Conservation (phyloP, 2,888 invertebrate species). For the Chouioia cunea region DNA sequence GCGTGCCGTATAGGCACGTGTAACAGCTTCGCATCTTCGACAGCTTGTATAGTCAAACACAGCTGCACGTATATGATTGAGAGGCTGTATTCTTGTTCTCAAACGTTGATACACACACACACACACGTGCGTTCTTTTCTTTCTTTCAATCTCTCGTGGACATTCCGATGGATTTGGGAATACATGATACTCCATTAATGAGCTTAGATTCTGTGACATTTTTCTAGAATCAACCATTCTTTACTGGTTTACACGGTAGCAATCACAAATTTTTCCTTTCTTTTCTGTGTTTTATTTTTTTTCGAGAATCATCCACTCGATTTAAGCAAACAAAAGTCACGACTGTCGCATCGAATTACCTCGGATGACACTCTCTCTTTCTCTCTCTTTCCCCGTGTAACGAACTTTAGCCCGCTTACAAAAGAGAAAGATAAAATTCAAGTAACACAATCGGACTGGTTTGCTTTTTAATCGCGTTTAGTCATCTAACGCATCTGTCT, state of each 20-base stretch:
- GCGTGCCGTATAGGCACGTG: neutral
- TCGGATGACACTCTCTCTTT: slow-evolving; percentile 18
- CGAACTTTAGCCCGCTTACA: slow-evolving; percentile 6
- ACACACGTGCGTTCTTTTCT: too few relatives aligned
- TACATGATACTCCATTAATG: too few relatives aligned
- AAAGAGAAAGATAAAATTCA: neutral
- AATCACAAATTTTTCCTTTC: too few relatives aligned
- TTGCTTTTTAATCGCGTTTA: slow-evolving; percentile 16
- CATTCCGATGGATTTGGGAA: too few relatives aligned
- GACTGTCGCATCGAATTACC: slow-evolving; percentile 27
- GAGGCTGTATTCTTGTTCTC: too few relatives aligned
- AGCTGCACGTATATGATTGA: slow-evolving; percentile 13
- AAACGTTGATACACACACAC: too few relatives aligned
- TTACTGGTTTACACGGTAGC: too few relatives aligned
- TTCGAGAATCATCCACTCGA: neutral
- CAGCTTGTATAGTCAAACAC: slow-evolving; percentile 35
- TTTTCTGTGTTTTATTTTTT: neutral
- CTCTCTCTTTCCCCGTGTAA: neutral
- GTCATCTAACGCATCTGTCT: slow-evolving; percentile 29
- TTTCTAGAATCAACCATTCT: too few relatives aligned
- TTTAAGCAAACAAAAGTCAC: neutral
- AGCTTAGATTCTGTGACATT: too few relatives aligned
- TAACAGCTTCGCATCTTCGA: slow-evolving; percentile 12
- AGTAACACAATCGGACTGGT: neutral
- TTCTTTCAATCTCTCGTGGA: too few relatives aligned